phyloP scores from a whole-genome alignment of 2,797 vertebrate genomes.

The Poecilia picta region DNA sequence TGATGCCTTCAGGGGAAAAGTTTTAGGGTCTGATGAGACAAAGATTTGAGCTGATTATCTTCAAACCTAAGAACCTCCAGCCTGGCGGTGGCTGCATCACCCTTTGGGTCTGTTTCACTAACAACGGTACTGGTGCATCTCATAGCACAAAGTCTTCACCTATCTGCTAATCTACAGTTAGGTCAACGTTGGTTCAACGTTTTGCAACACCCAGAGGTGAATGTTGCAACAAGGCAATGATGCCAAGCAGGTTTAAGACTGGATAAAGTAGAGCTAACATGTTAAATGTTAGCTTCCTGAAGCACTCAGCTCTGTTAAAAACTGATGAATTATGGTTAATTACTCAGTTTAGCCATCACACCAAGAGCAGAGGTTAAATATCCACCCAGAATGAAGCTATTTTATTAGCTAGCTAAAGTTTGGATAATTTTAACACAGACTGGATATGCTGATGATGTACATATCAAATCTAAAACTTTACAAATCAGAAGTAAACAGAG shows the following conservation, averaged over 20 bases:
- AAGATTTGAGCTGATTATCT: not conserved
- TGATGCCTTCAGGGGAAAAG: not conserved
- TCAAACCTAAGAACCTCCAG: not conserved
- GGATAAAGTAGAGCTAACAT: not conserved
- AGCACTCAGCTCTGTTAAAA: not conserved
- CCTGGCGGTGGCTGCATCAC: not conserved
- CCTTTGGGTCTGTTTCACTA: not conserved
- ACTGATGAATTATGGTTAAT: not conserved
- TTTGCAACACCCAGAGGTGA: not conserved
- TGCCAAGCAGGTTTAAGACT: not conserved
- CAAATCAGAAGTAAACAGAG: not conserved
- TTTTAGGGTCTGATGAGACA: not conserved
- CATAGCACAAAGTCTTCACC: not conserved
- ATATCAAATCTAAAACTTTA: not conserved
- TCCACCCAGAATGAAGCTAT: not conserved
- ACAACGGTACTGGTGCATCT: not conserved
- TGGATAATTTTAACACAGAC: not conserved
- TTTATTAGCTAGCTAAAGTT: too few species aligned
- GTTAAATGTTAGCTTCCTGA: not conserved
- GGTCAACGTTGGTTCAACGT: not conserved
- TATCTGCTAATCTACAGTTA: not conserved
- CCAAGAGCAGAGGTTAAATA: not conserved
- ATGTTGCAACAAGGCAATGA: not conserved
- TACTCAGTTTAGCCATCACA: not conserved
- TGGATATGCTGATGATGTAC: not conserved